Evolutionary conservation across 2,113 vertebrate species (phyloP).

Genomic region (Lycaon pictus): DNA sequence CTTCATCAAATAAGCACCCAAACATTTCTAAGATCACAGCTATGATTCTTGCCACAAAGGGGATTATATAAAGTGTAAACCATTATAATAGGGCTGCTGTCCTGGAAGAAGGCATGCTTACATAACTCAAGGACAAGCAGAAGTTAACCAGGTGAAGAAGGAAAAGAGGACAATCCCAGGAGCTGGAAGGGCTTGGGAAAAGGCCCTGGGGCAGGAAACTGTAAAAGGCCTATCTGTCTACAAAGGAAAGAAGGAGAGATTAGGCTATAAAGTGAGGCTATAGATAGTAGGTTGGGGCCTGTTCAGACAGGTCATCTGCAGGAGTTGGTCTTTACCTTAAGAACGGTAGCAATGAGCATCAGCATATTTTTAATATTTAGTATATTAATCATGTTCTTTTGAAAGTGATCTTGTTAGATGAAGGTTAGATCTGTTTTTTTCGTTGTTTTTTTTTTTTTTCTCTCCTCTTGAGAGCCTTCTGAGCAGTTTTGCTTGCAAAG

Average conservation of each 20-base stretch:
- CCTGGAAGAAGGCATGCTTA: neutral
- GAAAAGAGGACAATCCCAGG: neutral
- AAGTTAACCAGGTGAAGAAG: neutral
- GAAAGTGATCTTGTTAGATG: neutral
- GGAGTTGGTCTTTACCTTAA: neutral
- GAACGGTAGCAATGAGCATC: neutral
- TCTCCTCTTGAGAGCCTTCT: neutral
- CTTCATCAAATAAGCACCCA: neutral
- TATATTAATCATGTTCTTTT: neutral
- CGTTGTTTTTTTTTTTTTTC: neutral
- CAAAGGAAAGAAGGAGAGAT: neutral
- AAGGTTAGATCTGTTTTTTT: neutral
- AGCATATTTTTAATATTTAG: neutral
- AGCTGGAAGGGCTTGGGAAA: neutral
- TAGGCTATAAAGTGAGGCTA: neutral
- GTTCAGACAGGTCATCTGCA: neutral
- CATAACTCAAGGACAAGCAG: neutral
- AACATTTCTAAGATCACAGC: neutral
- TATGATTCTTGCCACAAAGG: neutral
- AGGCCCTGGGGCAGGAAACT: neutral
- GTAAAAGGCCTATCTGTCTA: neutral
- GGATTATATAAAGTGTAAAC: neutral
- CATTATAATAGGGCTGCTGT: neutral
- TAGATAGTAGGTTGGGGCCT: neutral
- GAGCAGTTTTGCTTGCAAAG: neutral